These are phyloP conservation scores for Ectemnius cavifrons DNA, from an alignment of 2,888 invertebrate species.

Conservation along the genomic window DNA sequence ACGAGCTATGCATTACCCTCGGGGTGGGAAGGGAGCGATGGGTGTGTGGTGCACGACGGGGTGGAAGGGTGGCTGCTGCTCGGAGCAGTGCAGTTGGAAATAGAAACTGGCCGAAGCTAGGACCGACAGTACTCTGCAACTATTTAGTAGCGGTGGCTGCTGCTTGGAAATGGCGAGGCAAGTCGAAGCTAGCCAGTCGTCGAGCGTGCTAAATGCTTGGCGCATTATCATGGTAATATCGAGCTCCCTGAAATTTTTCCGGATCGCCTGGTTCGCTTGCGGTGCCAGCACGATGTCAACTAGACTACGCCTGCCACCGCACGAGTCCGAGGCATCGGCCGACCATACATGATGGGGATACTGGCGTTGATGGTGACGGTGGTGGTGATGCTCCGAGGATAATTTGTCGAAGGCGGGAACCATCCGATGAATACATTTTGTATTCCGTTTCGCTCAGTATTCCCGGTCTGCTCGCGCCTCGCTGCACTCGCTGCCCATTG, in stretches of 20 bases:
- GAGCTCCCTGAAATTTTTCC: constrained; percentile 25
- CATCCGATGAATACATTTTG: constrained; percentile 19
- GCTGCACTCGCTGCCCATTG: constrained; percentile 1
- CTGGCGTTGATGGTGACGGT: too few relatives aligned
- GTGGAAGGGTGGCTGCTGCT: constrained; percentile 33
- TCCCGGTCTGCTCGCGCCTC: neutral
- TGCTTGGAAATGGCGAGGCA: constrained; percentile 60
- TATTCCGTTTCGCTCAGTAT: constrained; percentile 5
- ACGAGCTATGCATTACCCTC: constrained; percentile 57
- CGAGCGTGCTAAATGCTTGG: constrained; percentile 43
- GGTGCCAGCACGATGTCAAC: constrained; percentile 9
- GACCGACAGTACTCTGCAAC: too few relatives aligned
- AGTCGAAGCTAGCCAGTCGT: constrained; percentile 12
- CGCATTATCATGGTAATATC: constrained; percentile 48
- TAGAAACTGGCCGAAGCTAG: too few relatives aligned
- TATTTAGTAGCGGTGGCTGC: constrained; percentile 43
- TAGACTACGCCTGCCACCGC: neutral
- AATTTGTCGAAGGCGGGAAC: constrained; percentile 17
- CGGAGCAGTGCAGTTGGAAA: too few relatives aligned
- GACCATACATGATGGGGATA: too few relatives aligned
- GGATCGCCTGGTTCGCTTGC: constrained; percentile 14
- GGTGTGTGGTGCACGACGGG: constrained; percentile 27
- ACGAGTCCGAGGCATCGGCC: neutral
- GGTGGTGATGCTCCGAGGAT: constrained; percentile 12
- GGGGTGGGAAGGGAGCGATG: too few relatives aligned